These are phyloP conservation scores for Cheilosia pagana DNA, from an alignment of 2,888 invertebrate genomes.

Conservation along the genomic window DNA sequence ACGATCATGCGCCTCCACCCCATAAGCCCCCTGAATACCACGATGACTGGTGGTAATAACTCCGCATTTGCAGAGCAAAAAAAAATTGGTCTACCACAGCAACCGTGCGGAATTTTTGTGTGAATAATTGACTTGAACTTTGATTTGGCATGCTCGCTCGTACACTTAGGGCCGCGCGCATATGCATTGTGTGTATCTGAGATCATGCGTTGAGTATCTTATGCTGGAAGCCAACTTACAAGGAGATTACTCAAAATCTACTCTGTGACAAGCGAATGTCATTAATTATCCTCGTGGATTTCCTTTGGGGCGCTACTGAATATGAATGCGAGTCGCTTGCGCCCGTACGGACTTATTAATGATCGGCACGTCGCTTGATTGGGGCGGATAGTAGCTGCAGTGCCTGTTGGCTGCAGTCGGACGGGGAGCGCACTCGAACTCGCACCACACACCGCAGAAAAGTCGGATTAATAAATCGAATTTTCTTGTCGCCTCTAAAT, in stretches of 20 bases:
- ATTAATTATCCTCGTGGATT: constrained; percentile 73
- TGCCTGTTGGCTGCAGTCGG: constrained; percentile 37
- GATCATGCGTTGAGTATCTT: constrained; percentile 74
- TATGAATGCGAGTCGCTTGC: constrained; percentile 57
- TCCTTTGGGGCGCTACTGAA: constrained; percentile 75
- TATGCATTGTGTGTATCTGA: constrained; percentile 54
- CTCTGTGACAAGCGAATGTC: constrained; percentile 72
- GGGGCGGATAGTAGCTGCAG: constrained; percentile 53
- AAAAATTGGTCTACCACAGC: constrained; percentile 48
- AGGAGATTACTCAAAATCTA: constrained; percentile 71
- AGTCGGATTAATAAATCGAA: constrained; percentile 73
- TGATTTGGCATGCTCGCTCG: constrained; percentile 68
- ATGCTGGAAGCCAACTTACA: constrained; percentile 46
- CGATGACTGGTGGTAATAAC: constrained; percentile 46
- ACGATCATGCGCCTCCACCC: constrained; percentile 41
- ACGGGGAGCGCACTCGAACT: constrained; percentile 10
- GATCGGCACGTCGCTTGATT: constrained; percentile 75
- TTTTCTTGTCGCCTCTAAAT: constrained; percentile 78
- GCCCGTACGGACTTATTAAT: constrained; percentile 66
- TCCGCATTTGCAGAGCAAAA: constrained; percentile 47
- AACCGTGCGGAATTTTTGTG: constrained; percentile 54
- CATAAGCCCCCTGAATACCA: constrained; percentile 21
- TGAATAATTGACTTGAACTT: constrained; percentile 75
- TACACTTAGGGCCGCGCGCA: constrained; percentile 36
- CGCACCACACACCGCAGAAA: constrained; percentile 33